Evolutionary conservation across 23 tunicate genomes (phyloP).

Genomic region (Ascidia mentula): DNA sequence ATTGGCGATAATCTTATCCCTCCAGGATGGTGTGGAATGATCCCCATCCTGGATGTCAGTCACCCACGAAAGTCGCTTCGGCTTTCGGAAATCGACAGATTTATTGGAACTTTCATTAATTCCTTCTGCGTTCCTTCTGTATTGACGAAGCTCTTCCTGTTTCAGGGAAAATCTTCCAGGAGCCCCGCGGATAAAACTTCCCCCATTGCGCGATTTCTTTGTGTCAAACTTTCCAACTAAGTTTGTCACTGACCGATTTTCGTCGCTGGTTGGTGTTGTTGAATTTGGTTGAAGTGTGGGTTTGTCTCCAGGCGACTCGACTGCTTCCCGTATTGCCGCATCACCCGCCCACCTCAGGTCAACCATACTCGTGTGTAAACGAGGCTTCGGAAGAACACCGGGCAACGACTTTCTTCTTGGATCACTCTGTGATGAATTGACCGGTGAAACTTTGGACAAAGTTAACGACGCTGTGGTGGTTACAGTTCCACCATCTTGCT

Average conservation of each 20-base stretch:
- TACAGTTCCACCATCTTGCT: background rate
- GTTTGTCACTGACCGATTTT: background rate
- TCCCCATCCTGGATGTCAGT: background rate
- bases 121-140: constrained; percentile 2
- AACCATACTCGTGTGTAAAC: constrained; percentile 37
- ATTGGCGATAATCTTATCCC: constrained; percentile 5
- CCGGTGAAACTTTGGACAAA: background rate
- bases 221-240: constrained; percentile 11
- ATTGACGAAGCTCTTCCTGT: background rate
- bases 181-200: background rate
- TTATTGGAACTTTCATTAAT: too few species aligned
- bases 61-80: constrained; percentile 12
- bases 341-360: constrained; percentile 30
- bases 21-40: background rate
- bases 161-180: constrained; percentile 5
- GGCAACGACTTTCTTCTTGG: background rate
- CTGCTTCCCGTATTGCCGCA: background rate
- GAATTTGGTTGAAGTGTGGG: background rate
- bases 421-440: constrained; percentile 5
- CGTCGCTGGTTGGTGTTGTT: background rate
- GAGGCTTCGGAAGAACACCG: constrained; percentile 19
- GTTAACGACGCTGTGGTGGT: background rate
- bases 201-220: background rate
- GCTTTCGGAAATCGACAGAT: background rate
- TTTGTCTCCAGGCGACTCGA: background rate